Percentiles rank a stretch among this genome's conserved stretches.
Evolutionary conservation across 2,113 vertebrate species (phyloP).

Genomic region (Actinemys pallida): DNA sequence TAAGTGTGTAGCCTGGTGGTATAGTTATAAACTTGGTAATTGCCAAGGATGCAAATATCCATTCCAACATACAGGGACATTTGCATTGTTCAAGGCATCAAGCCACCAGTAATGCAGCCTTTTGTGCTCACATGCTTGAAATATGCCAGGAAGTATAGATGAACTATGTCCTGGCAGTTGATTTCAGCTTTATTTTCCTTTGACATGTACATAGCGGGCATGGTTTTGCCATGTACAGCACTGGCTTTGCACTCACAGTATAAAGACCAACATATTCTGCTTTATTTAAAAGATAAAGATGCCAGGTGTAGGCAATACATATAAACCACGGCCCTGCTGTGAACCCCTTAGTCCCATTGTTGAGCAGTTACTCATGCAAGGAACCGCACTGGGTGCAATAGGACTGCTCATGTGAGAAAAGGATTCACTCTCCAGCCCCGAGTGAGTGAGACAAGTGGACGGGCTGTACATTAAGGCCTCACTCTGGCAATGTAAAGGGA

Average conservation of each 20-base stretch:
- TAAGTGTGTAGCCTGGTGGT: accelerated
- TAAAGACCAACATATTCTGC: background rate
- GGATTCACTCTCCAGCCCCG: too few relatives aligned
- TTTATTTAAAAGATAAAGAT: background rate
- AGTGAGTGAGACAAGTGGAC: too few relatives aligned
- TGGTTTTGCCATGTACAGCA: background rate
- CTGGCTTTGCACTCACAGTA: background rate
- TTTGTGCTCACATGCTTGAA: background rate
- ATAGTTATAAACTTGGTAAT: background rate
- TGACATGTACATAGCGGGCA: background rate
- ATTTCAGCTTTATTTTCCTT: background rate
- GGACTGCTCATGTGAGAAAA: too few relatives aligned
- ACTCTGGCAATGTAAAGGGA: too few relatives aligned
- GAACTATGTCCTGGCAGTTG: background rate
- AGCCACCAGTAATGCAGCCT: background rate
- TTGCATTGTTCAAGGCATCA: background rate
- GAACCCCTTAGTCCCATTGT: background rate
- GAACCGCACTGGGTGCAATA: too few relatives aligned
- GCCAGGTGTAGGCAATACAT: background rate
- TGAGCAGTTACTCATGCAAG: background rate
- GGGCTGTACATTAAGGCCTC: too few relatives aligned
- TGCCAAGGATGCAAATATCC: background rate
- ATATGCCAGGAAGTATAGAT: background rate
- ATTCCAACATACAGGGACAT: background rate
- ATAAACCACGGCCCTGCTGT: background rate